These are phyloP conservation scores for Strigamia crassipes DNA, from an alignment of 2,888 invertebrate genomes.

Conservation along the genomic window DNA sequence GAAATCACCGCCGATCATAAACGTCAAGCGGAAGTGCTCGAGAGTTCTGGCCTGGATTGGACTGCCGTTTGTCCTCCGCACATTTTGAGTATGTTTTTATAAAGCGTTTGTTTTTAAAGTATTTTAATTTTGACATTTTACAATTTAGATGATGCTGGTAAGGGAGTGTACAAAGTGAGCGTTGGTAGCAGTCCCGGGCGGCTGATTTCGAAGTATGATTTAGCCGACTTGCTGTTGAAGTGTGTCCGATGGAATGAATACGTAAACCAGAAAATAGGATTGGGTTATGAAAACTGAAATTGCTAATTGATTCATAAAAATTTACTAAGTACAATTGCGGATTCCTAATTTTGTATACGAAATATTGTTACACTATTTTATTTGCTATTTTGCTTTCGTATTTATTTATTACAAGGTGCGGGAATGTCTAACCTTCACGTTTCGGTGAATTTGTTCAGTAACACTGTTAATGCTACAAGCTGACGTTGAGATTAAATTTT, in stretches of 20 bases:
- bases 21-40: conserved; percentile 73
- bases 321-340: too few species aligned
- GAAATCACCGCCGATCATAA: conserved; percentile 77
- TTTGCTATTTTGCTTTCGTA: too few species aligned
- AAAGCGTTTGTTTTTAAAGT: background rate
- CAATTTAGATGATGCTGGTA: conserved; percentile 68
- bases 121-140: background rate
- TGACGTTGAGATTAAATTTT: too few species aligned
- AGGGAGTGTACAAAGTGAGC: conserved; percentile 64
- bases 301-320: background rate
- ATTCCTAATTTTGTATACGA: too few species aligned
- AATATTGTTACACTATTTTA: too few species aligned
- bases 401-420: too few species aligned
- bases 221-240: conserved; percentile 77
- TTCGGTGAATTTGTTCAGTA: too few species aligned
- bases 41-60: conserved; percentile 71
- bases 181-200: conserved; percentile 71
- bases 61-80: conserved; percentile 80
- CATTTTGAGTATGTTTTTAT: conserved; percentile 67
- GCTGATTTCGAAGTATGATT: conserved; percentile 74
- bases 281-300: conserved; percentile 56
- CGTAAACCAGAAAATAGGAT: conserved; percentile 69
- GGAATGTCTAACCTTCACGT: too few species aligned
- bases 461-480: too few species aligned
- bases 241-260: conserved; percentile 71